Evolutionary conservation across 2,888 invertebrate genomes (phyloP).

Genomic region (Marronus borbonicus): DNA sequence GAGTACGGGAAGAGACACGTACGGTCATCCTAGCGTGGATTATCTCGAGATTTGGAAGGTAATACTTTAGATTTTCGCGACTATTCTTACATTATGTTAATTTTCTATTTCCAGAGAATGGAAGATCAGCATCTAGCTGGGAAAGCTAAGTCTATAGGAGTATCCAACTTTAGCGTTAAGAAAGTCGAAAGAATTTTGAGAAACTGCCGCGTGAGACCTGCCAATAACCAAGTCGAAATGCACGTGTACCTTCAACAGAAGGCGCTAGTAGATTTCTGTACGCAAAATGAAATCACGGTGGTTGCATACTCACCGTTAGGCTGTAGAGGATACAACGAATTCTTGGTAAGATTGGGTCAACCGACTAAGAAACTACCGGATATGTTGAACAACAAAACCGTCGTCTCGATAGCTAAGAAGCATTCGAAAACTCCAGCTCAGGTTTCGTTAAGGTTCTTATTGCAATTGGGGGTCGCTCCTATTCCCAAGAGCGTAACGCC

Average conservation of each 20-base stretch:
- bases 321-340: slow-evolving; percentile 67
- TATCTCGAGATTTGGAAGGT: slow-evolving; percentile 82
- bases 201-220: slow-evolving; percentile 74
- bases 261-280: slow-evolving; percentile 68
- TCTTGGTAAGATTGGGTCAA: slow-evolving; percentile 61
- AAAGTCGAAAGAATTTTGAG: slow-evolving; percentile 79
- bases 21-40: slow-evolving; percentile 76
- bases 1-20: slow-evolving; percentile 76
- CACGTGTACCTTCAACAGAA: slow-evolving; percentile 72
- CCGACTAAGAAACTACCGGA: slow-evolving; percentile 75
- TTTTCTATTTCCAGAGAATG: slow-evolving; percentile 18
- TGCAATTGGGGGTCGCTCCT: slow-evolving; percentile 80
- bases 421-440: slow-evolving; percentile 82
- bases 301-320: slow-evolving; percentile 73
- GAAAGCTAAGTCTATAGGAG: slow-evolving; percentile 80
- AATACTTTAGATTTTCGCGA: slow-evolving; percentile 49
- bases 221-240: slow-evolving; percentile 77
- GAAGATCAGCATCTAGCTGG: slow-evolving; percentile 29
- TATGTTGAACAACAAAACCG: slow-evolving; percentile 74
- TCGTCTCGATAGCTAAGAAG: slow-evolving; percentile 73
- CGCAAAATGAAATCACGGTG: slow-evolving; percentile 67
- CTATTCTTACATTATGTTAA: neutral
- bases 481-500: slow-evolving; percentile 88
- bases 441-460: slow-evolving; percentile 77
- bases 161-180: slow-evolving; percentile 83